Conservation (phyloP, 2,113 vertebrate genomes). For the Nymphicus hollandicus region DNA sequence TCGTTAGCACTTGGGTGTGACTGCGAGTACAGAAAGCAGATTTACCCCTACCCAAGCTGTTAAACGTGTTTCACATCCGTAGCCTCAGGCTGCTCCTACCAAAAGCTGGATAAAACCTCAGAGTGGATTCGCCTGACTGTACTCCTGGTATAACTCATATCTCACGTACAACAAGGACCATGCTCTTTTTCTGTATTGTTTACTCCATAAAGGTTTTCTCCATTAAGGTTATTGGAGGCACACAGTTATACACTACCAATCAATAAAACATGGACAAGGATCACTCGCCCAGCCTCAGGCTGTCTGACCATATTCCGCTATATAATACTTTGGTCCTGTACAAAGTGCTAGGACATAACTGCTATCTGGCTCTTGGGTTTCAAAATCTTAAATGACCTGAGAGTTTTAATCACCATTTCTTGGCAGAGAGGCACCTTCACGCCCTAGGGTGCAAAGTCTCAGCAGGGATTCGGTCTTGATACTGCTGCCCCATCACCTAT, state of each 20-base stretch:
- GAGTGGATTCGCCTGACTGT: not conserved
- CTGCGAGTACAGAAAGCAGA: not conserved
- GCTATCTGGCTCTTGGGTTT: not conserved
- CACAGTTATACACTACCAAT: not conserved
- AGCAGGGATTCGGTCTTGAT: fast-evolving
- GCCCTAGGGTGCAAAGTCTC: not conserved
- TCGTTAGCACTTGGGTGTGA: not conserved
- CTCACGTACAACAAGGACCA: not conserved
- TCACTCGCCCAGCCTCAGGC: not conserved
- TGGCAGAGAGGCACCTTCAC: not conserved
- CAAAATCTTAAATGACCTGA: not conserved
- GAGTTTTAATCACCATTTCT: not conserved
- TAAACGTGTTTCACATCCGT: not conserved
- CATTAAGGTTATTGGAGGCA: not conserved
- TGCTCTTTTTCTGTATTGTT: not conserved
- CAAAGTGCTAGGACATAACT: not conserved
- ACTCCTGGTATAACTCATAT: not conserved
- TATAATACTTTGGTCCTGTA: not conserved
- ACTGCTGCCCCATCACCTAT: not conserved
- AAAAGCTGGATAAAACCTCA: not conserved
- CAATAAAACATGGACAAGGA: not conserved
- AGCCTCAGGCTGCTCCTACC: not conserved
- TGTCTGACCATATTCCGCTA: fast-evolving
- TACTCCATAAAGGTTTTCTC: not conserved
- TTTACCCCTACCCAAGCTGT: not conserved